Conservation (phyloP, 2,888 invertebrate genomes). For the Caenorhabditis sp. region DNA sequence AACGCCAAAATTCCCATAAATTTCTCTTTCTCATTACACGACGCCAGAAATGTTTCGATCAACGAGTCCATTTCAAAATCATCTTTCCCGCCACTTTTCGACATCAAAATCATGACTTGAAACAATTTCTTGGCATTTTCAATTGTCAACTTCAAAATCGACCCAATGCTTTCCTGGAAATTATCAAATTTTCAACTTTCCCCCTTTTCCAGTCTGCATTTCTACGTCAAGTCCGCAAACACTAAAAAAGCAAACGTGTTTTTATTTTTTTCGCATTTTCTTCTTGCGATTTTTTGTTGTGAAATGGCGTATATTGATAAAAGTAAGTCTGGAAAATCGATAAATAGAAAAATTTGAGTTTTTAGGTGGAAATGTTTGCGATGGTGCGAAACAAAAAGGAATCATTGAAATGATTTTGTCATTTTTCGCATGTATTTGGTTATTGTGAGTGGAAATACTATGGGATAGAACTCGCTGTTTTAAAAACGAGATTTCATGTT, state of each 20-base stretch:
- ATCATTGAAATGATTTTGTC: slow-evolving; percentile 33
- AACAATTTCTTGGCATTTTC: slow-evolving; percentile 40
- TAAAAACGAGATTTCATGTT: neutral
- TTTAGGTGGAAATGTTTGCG: slow-evolving; percentile 42
- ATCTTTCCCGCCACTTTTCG: neutral
- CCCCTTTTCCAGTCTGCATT: neutral
- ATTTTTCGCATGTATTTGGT: slow-evolving; percentile 34
- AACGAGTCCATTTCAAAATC: slow-evolving; percentile 22
- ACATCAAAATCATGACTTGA: slow-evolving; percentile 32
- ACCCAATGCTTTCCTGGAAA: slow-evolving; percentile 40
- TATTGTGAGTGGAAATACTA: slow-evolving; percentile 43
- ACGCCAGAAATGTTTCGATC: slow-evolving; percentile 27
- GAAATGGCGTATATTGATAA: slow-evolving; percentile 40
- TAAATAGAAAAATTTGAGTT: slow-evolving; percentile 12
- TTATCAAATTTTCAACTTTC: neutral
- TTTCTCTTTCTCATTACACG: slow-evolving; percentile 36
- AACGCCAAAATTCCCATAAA: slow-evolving; percentile 42
- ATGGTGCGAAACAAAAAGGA: slow-evolving; percentile 29
- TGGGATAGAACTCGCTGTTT: neutral
- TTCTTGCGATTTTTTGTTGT: neutral
- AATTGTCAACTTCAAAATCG: slow-evolving; percentile 24
- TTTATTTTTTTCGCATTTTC: neutral
- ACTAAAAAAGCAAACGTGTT: neutral
- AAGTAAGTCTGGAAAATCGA: slow-evolving; percentile 14
- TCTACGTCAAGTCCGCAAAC: slow-evolving; percentile 1